Base-by-base conservation (phyloP, 2,888 invertebrate species). In the Halictus ligatus region DNA sequence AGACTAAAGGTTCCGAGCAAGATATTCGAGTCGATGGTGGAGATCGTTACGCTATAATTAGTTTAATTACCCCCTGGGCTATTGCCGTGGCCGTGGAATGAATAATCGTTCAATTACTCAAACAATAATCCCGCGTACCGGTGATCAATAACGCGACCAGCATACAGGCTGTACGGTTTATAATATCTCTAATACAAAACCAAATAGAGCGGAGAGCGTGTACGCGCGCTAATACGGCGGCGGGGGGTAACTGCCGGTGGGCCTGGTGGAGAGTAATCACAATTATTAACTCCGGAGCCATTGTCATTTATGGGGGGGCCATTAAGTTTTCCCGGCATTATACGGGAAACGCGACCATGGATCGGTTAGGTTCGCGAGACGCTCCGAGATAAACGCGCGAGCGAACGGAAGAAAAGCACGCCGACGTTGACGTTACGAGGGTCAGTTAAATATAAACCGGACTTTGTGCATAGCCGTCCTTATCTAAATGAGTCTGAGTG, bases 311-410 rank as follows among this genome's bases (percentile, higher is more conserved):
- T 69, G 80, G 43, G 8, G 8, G 79, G 35, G 29, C 81, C 64
- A 50, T 86, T 83, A 85, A 85, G 78, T 75, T 60, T 8, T 29
- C 40, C 12, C n/a, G 54, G 80, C n/a, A 43, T 78, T 74, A 76
- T 78, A 75, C 10, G n/a, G 15, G 13, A 60, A 35, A 29, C 60
- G 48, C 50, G 43, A 54, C 21, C 12, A 69, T 35, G 54, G 50
- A 85, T 85, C 75, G 54, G 75, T 48, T 67, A 48, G 35, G 5
- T 83, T 80, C 73, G 83, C 80, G 79, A 82, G 86, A 75, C 71
- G 77, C 78, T 78, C 78, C 0, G 75, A 84, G 83, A 88, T 89
- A 88, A 89, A 89, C 83, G n/a, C 58, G 81, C 78, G 74, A 78
- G 29, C 43, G 21, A 35, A 48, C 50, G 79, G 78, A 80, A 77